Evolutionary conservation across 2,888 invertebrate species (phyloP).

Genomic region (Macrophya alboannulata): DNA sequence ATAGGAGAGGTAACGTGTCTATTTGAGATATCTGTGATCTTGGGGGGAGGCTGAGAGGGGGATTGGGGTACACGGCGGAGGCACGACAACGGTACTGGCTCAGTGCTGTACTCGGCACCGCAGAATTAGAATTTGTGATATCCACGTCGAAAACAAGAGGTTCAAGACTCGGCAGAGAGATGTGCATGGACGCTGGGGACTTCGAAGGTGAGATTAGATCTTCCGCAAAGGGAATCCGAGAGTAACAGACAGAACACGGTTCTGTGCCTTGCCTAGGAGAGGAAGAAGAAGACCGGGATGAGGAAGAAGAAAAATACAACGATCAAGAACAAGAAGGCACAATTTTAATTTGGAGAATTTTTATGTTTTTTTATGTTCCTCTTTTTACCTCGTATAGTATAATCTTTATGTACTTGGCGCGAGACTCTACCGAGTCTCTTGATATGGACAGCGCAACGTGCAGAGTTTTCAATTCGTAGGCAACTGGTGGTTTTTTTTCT

Average conservation of each 20-base stretch:
- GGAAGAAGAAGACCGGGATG: background rate
- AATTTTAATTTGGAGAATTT: conserved; percentile 1
- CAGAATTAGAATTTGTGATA: conserved; percentile 56
- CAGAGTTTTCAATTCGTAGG: background rate
- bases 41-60: conserved; percentile 51
- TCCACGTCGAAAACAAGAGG: conserved; percentile 56
- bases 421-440: no score
- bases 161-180: conserved; percentile 48
- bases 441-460: background rate
- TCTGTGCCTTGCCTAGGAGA: conserved; percentile 22
- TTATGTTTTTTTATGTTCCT: background rate
- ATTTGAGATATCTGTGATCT: conserved; percentile 76
- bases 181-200: conserved; percentile 46
- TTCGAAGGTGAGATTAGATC: conserved; percentile 51
- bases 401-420: no score
- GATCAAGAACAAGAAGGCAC: background rate
- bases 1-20: conserved; percentile 73
- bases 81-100: conserved; percentile 53
- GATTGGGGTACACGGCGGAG: conserved; percentile 61
- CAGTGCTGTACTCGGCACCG: conserved; percentile 49
- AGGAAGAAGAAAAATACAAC: background rate
- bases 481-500: background rate
- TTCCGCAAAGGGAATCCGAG: conserved; percentile 39
- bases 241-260: conserved; percentile 35
- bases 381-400: background rate